Evolutionary conservation across 2,797 vertebrate species (phyloP).

Genomic region (Sebastes minor): DNA sequence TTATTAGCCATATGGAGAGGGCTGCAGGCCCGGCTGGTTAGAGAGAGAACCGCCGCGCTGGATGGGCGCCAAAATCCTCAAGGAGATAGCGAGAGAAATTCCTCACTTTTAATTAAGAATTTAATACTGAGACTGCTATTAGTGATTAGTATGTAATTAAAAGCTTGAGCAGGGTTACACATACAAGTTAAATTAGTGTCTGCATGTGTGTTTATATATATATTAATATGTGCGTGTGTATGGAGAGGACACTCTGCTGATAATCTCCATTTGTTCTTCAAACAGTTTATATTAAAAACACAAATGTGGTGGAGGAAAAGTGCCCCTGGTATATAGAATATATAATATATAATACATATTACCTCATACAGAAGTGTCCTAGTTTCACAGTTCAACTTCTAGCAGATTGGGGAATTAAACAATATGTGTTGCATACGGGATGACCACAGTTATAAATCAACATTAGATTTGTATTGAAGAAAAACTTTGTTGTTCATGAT

Average conservation of each 20-base stretch:
- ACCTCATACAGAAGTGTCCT: conserved; percentile 16
- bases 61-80: conserved; percentile 70
- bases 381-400: conserved; percentile 17
- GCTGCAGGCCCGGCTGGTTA: conserved; percentile 66
- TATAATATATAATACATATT: background rate
- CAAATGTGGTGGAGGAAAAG: background rate
- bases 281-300: conserved; percentile 31
- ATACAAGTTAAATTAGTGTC: conserved; percentile 66
- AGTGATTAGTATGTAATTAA: conserved; percentile 80
- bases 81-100: conserved; percentile 74
- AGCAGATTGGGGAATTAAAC: background rate
- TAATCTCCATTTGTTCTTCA: conserved; percentile 16
- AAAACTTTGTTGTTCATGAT: background rate
- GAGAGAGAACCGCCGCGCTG: conserved; percentile 59
- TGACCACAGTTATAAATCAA: background rate
- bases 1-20: conserved; percentile 79
- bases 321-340: no score
- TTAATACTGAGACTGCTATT: conserved; percentile 75
- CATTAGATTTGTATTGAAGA: background rate
- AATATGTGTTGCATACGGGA: background rate
- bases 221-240: background rate
- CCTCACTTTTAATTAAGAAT: conserved; percentile 80
- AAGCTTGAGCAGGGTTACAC: conserved; percentile 67
- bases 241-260: background rate
- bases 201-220: conserved; percentile 15